Base-by-base conservation (phyloP, 2,113 vertebrate species). In the Serinus canaria region DNA sequence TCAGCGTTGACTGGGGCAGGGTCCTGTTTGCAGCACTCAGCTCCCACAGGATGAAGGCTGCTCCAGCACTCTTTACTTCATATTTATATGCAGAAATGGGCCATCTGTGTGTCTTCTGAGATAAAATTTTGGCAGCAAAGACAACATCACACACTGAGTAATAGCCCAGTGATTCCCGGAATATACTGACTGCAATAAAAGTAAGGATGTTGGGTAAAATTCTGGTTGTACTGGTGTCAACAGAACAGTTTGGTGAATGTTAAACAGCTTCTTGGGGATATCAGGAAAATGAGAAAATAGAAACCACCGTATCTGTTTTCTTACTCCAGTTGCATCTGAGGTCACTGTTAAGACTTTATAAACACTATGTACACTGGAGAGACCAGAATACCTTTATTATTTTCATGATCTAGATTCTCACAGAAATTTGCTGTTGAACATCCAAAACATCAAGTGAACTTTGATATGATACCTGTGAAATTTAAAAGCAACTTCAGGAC, bases 31-130 rank as follows among this genome's bases (percentile, higher is more conserved):
- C 76, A 75, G 52, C 56, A 67, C 31, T 43, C 56, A 77, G 23
- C 33, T 85, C 59, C 85, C 0, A 0, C 31, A 74, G 68, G 68
- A 70, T 35, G 50, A 80, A 7, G 35, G 79, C 68, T 77, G 78
- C 85, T 89, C 83, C 83, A 92, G 86, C 46, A 67, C 76, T 86
- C 91, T 53, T 93, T 62, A 66, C 82, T 94, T 93, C 55, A 9
- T 94, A 75, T 95, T 95, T 96, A 94, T 92, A 55, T 93, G 88
- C 92, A 92, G 88, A 90, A 95, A 89, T 47, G 50, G 24, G 31
- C 92, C 96, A 97, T 97, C 96, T 96, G 96, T 97, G 95, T 93
- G 92, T 94, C 96, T 96, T 96, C 90, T 93, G 94, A 93, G 86
- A 95, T 14, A 88, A 83, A 90, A 90, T 94, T 79, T 93, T 97